Conservation (phyloP, 2,797 vertebrate genomes). For the Eidolon dupreanum region DNA sequence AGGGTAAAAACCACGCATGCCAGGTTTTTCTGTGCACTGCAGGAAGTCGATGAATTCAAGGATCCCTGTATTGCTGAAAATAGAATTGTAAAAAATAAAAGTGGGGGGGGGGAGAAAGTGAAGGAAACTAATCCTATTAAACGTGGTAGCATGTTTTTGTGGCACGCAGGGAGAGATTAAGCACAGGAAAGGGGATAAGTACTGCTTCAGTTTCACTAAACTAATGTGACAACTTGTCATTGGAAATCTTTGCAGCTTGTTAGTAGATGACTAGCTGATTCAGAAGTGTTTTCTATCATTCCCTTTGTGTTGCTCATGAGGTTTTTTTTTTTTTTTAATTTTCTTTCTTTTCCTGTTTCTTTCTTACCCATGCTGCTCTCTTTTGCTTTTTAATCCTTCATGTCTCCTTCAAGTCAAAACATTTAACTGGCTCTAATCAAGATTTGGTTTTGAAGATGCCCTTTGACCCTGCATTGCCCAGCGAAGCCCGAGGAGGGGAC, state of each 20-base stretch:
- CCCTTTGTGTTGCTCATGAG: conserved; percentile 85
- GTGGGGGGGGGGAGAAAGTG: conserved; percentile 81
- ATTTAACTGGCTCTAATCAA: conserved; percentile 88
- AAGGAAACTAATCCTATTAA: conserved; percentile 90
- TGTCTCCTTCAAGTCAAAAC: conserved; percentile 89
- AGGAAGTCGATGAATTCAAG: conserved; percentile 73
- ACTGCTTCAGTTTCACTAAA: conserved; percentile 90
- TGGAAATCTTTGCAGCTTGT: conserved; percentile 90
- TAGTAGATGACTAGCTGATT: conserved; percentile 89
- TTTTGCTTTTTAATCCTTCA: conserved; percentile 87
- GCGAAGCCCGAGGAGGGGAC: conserved; percentile 81
- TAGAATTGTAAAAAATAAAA: conserved; percentile 83
- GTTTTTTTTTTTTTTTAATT: conserved; percentile 57
- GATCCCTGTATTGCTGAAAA: conserved; percentile 77
- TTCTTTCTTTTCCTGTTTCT: conserved; percentile 85
- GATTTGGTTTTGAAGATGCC: conserved; percentile 87
- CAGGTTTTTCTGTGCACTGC: conserved; percentile 52
- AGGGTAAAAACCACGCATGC: not conserved
- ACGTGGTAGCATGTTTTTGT: conserved; percentile 87
- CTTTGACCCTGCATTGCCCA: conserved; percentile 84
- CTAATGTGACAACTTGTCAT: conserved; percentile 91
- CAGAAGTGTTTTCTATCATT: conserved; percentile 88
- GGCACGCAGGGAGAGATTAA: conserved; percentile 87
- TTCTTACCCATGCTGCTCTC: conserved; percentile 83
- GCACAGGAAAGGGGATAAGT: conserved; percentile 89